Percentiles rank a stretch among this genome's conserved stretches.
These are phyloP conservation scores for Mixornis gularis DNA, from an alignment of 2,113 vertebrate genomes.

Conservation along the genomic window DNA sequence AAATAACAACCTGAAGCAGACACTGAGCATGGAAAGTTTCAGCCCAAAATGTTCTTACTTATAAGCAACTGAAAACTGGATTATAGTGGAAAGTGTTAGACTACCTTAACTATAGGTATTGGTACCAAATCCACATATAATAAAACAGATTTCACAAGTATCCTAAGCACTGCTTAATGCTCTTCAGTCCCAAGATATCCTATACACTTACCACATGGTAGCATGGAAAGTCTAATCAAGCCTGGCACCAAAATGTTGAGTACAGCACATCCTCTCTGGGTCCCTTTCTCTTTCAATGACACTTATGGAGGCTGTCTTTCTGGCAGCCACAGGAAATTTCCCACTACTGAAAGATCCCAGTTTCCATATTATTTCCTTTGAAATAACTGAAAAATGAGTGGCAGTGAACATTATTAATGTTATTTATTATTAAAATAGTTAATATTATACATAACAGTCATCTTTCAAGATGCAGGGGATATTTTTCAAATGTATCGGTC, in stretches of 20 bases:
- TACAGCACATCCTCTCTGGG: background rate
- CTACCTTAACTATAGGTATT: background rate
- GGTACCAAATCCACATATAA: slow-evolving; percentile 1
- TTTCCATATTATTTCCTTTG: background rate
- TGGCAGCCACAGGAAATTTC: background rate
- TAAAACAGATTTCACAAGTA: slow-evolving; percentile 18
- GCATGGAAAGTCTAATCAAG: background rate
- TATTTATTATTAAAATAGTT: background rate
- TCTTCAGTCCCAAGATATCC: background rate
- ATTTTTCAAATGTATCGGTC: background rate
- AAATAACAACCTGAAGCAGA: background rate
- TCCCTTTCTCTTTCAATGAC: background rate
- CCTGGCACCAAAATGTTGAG: background rate
- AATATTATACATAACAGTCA: background rate
- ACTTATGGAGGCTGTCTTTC: background rate
- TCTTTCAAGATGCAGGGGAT: background rate
- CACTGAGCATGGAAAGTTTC: background rate
- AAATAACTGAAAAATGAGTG: background rate
- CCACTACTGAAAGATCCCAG: background rate
- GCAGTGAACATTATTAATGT: background rate
- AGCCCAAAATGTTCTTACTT: background rate
- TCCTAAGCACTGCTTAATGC: background rate
- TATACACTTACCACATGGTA: background rate
- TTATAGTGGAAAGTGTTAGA: slow-evolving; percentile 36
- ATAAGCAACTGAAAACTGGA: slow-evolving; percentile 4